Base-by-base conservation (phyloP, 2,888 invertebrate genomes). In the Lasioglossum lativentre region DNA sequence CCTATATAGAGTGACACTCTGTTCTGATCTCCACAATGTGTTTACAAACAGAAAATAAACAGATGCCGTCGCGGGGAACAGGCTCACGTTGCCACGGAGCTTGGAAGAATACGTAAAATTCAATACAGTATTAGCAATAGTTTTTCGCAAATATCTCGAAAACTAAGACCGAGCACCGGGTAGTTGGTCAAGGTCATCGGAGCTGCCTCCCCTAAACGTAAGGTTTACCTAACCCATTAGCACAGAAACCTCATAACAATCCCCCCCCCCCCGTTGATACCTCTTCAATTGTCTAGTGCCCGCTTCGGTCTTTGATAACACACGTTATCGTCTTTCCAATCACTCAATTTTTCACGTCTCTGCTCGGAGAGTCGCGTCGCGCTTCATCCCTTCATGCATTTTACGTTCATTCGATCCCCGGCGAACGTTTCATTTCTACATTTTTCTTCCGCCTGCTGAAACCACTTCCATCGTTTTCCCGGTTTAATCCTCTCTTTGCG, bases 401-500 rank as follows among this genome's bases (percentile, higher is more conserved):
- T 56, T 40, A 42, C 70, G 23, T n/a, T 42, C 14, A 47, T 27
- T 8, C 73, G 16, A 40, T 75, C 42, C 34, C 4, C 45, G 34
- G 23, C 12, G 38, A 66, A 68, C 73, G 73, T 68, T 76, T 76
- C 72, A 42, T 82, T 56, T 40, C 75, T 56, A 30, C 66, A 40
- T 85, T 66, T 40, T 30, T 40, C 84, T 75, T 66, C 70, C 10
- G 23, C 34, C 10, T 30, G 16, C 38, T 23, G 34, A 27, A 80
- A 42, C 47, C 80, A 75, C 34, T 56, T 34, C 30, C 30, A 45
- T 45, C 76, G 66, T 78, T 81, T 84, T 56, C 63, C 75, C 52
- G 66, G 72, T 71, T 84, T 78, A 66, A 85, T 84, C 79, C 47
- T 75, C 34, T 27, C 71, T 78, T 71, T 23, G 66, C 63, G 42